These are phyloP conservation scores for Oceanites oceanicus DNA, from an alignment of 2,113 vertebrate genomes.

Conservation along the genomic window DNA sequence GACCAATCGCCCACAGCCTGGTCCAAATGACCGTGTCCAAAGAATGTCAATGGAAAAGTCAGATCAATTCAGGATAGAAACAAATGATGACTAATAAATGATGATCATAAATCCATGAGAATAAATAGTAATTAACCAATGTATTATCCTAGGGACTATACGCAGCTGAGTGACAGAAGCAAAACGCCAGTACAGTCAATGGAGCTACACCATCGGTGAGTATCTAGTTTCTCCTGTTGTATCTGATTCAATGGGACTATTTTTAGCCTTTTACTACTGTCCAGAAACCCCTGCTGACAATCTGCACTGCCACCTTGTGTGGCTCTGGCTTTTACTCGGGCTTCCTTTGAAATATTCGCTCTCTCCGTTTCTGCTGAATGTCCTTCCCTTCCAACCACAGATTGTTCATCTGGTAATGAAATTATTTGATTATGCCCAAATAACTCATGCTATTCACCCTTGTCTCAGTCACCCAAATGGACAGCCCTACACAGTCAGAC, in stretches of 20 bases:
- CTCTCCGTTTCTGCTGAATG: accelerated
- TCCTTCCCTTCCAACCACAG: not conserved
- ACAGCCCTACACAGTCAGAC: not conserved
- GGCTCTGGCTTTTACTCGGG: not conserved
- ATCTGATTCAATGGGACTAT: not conserved
- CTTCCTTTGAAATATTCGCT: not conserved
- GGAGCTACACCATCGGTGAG: accelerated
- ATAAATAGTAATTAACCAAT: not conserved
- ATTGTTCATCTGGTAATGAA: not conserved
- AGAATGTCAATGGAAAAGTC: not conserved
- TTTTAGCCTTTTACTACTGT: not conserved
- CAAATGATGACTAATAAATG: accelerated
- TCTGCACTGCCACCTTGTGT: constrained; percentile 67
- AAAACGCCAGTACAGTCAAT: not conserved
- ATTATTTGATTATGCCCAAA: not conserved
- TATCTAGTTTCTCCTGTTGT: not conserved
- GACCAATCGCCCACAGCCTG: accelerated
- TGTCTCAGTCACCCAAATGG: not conserved
- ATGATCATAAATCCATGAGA: not conserved
- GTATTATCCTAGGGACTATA: accelerated
- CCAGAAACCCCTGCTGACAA: constrained; percentile 7
- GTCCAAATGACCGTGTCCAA: accelerated
- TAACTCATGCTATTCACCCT: not conserved
- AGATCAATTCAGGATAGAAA: not conserved
- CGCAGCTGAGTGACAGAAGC: accelerated